phyloP scores from a whole-genome alignment of 2,113 vertebrate species.

The human region GRCh38 chrX:13144001-13144500 shows the following conservation, averaged over 20 bases:
- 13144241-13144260: neutral
- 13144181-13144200: neutral
- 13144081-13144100: neutral
- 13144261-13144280: neutral
- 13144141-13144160: neutral
- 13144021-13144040: constrained; percentile 9
- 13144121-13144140: accelerated
- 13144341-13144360: neutral
- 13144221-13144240: neutral
- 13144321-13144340: neutral
- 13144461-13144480: neutral
- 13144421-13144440: neutral
- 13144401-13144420: neutral
- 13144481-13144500: neutral
- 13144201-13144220: neutral
- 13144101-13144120: neutral
- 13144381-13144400: neutral
- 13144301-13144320: neutral
- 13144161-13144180: neutral
- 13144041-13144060: neutral
- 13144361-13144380: neutral
- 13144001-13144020: neutral
- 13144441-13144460: neutral
- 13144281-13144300: neutral
- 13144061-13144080: neutral